Evolutionary conservation across 2,888 invertebrate genomes (phyloP).

Genomic region (Willowsia nigromaculata): DNA sequence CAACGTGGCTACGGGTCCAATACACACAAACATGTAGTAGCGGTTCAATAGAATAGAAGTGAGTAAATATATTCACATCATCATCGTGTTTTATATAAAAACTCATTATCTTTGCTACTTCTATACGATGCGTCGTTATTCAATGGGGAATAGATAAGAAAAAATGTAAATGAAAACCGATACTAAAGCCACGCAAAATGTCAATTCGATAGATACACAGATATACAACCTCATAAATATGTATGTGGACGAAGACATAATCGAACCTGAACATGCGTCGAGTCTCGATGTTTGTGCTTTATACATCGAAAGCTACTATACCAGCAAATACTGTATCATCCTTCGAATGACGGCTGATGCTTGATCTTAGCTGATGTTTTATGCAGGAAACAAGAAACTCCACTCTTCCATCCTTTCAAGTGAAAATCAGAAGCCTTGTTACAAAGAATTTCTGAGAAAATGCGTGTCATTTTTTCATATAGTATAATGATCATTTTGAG

Average conservation of each 20-base stretch:
- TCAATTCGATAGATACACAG: not conserved
- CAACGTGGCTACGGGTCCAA: no score
- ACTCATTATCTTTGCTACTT: not conserved
- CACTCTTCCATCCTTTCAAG: not conserved
- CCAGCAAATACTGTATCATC: not conserved
- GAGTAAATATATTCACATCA: not conserved
- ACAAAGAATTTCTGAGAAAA: not conserved
- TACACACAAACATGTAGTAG: no score
- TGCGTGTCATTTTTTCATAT: slow-evolving; percentile 24
- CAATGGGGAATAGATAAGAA: not conserved
- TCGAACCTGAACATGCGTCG: not conserved
- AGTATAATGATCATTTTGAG: not conserved
- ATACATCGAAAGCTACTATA: not conserved
- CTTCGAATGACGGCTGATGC: not conserved
- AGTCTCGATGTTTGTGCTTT: not conserved
- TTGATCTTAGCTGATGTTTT: slow-evolving; percentile 10
- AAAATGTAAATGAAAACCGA: slow-evolving; percentile 37
- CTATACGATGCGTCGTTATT: not conserved
- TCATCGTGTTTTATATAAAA: not conserved
- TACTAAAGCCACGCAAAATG: not conserved
- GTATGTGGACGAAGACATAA: not conserved
- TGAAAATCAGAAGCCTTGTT: not conserved
- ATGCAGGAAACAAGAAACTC: not conserved
- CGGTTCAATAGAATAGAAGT: no score
- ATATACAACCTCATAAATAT: slow-evolving; percentile 46